Conservation (phyloP, 2,113 vertebrate genomes). For the Cygnus buccinator region DNA sequence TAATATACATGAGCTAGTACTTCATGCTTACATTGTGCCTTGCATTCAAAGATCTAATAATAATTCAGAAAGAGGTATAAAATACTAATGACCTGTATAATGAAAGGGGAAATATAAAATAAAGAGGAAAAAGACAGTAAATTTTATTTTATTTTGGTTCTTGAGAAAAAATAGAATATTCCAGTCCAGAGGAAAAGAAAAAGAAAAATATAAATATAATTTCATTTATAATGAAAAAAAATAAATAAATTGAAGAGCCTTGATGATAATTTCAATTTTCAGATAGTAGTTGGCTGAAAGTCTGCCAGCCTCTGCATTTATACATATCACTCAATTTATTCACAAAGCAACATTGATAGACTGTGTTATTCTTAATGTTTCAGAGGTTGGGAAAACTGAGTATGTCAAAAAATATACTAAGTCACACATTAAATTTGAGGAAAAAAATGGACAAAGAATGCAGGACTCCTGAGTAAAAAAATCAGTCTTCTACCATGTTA, state of each 20-base stretch:
- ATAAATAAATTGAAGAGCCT: background rate
- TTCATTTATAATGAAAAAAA: background rate
- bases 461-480: background rate
- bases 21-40: conserved; percentile 51
- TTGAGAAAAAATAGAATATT: background rate
- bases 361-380: background rate
- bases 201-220: background rate
- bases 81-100: conserved; percentile 39
- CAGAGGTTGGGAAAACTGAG: background rate
- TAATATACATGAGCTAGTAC: conserved; percentile 44
- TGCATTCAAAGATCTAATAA: conserved; percentile 4
- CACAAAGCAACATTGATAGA: background rate
- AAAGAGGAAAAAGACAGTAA: background rate
- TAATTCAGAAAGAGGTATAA: conserved; percentile 44
- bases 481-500: background rate
- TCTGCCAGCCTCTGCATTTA: background rate
- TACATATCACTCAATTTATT: background rate
- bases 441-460: background rate
- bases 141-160: background rate
- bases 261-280: background rate
- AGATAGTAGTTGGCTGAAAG: background rate
- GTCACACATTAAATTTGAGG: background rate
- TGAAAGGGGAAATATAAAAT: conserved; percentile 31
- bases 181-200: background rate
- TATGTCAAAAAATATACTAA: background rate